Evolutionary conservation across 2,888 invertebrate species (phyloP), one percentile per base, ranked within the genome.

Genomic region (Andricus quercusramuli): DNA sequence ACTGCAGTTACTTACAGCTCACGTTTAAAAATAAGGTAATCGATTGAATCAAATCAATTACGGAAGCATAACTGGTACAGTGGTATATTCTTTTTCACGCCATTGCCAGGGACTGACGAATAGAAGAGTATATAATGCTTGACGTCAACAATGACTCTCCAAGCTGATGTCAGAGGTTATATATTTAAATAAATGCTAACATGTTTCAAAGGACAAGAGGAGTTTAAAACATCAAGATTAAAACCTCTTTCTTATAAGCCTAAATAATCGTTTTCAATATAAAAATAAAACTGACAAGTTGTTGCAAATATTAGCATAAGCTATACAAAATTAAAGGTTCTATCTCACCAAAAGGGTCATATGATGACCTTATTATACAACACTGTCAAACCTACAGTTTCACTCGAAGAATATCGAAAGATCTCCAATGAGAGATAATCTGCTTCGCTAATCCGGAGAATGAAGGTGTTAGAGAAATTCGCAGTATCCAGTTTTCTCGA

Each of bases 401-500:
- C 13, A 62, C 25, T 25, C 62, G 13, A 62, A 62, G 62, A 25
- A 62, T 25, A 25, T 62, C 13, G 13, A 22, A 13, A 62, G 62
- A 22, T 59, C 59, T 22, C 59, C 22, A 59, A 11, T 62, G 77
- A 84, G 78, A 83, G 3, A 83, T 68, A 78, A 83, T 84, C 80
- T 78, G 78, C 67, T 41, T 29, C 68, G 77, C 80, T 51, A 80
- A 68, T 80, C 82, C 78, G 47, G 41, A 68, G 78, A 80, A 76
- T 70, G 80, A 83, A 79, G 78, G 81, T 82, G 83, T 79, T 80
- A 80, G 79, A 84, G 84, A 83, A 85, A 84, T 85, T 82, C 76
- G 79, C 82, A 59, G 80, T 77, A 78, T 80, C 78, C 82, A 66
- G 65, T 66, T 66, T 66, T 66, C 65, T 66, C 29, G 65, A 66